A percentile compares a stretch with the other conserved stretches of the same genome.
Evolutionary conservation across 2,888 invertebrate genomes (phyloP).

Genomic region (Drosophila vallismaia): DNA sequence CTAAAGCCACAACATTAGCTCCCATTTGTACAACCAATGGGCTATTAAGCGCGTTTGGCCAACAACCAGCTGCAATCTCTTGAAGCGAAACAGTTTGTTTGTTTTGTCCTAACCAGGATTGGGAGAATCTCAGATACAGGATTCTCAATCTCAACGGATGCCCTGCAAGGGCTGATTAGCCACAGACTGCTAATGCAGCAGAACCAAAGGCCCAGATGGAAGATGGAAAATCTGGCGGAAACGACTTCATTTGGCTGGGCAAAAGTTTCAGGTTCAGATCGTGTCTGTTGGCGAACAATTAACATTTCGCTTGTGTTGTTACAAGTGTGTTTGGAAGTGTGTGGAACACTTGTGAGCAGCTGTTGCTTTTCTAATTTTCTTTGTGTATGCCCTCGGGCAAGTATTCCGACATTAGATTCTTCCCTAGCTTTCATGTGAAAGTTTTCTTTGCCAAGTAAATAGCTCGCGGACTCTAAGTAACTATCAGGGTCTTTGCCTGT

Average conservation of each 20-base stretch:
- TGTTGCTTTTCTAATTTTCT: conserved; percentile 23
- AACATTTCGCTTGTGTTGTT: conserved; percentile 73
- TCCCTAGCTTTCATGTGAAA: not conserved
- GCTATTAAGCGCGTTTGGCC: not conserved
- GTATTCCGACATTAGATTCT: not conserved
- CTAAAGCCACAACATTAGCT: not conserved
- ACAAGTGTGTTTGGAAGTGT: conserved; percentile 43
- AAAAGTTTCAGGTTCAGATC: conserved; percentile 65
- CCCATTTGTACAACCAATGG: not conserved
- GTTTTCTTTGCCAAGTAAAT: not conserved
- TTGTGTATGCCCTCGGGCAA: conserved; percentile 5
- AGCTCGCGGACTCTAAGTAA: not conserved
- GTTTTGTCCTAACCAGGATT: not conserved
- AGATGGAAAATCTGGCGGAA: not conserved
- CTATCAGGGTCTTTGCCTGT: not conserved
- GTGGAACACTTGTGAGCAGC: conserved; percentile 26
- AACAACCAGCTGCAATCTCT: not conserved
- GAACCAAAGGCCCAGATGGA: not conserved
- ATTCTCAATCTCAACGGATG: not conserved
- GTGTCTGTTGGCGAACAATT: conserved; percentile 70
- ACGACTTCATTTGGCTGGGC: conserved; percentile 15
- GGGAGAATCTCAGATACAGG: conserved; percentile 9
- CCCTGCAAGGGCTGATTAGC: conserved; percentile 24
- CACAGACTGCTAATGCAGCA: conserved; percentile 32
- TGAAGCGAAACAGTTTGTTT: not conserved